Base-by-base conservation (phyloP, 1,140 invertebrate genomes). In the Schlechtendalia chinensis region DNA sequence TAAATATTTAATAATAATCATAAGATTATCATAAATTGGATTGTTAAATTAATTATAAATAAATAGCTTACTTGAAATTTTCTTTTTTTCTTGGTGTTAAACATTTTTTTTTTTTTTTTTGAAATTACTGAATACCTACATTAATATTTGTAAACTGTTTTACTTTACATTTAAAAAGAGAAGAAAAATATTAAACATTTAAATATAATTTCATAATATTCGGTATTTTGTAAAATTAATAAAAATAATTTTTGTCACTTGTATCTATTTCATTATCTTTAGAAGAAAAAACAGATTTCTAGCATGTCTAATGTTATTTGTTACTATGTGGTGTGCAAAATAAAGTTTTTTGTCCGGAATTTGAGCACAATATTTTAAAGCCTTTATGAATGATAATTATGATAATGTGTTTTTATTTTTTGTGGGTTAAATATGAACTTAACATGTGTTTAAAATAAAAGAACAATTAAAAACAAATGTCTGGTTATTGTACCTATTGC, bases 401-500 rank as follows among this genome's bases (percentile, higher is more conserved):
- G 29, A 6, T 8, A 79, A 29, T 45, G 24, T 29, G 50, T 45
- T 22, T 58, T 58, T 56, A 81, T 39, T 39, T 39, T 39, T 39
- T 39, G 8, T 39, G 32, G 8, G 8, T 39, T 39, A 3, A 39
- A 39, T 16, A 17, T 24, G n/a, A 53, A 71, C 22, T 45, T 81
- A 5, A 39, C 50, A 45, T 45, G 17, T 61, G n/a, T 65, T 81
- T 54, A 72, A 45, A 29, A 45, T 50, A 81, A 22, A 24, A 53
- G 63, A 39, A 53, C 54, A 39, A 53, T 39, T 29, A 14, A 10
- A 47, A 67, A 22, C 79, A 29, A 79, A 53, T 54, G 19, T 69
- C 74, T 11, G 59, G 71, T 6, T 50, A 72, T 50, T 50, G 14
- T 50, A 75, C 19, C 22, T 45, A 59, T 71, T 81, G 59, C 17